Conservation (phyloP, 2,113 vertebrate genomes). For the Colaptes auratus region DNA sequence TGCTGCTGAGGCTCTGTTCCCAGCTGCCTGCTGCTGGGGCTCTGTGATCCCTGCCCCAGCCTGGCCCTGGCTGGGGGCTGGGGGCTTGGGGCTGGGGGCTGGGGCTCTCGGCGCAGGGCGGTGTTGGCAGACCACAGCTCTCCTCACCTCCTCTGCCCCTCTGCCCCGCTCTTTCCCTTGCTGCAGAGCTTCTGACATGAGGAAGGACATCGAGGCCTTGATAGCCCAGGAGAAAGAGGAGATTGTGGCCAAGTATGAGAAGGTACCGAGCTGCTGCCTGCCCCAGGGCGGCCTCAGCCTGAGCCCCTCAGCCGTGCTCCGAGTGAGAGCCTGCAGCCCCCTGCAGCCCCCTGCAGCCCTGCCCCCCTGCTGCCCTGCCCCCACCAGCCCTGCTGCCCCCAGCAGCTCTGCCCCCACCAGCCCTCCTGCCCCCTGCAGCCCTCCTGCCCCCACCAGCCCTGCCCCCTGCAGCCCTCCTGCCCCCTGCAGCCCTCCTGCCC, state of each 20-base stretch:
- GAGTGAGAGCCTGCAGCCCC: too few relatives aligned
- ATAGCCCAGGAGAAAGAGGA: constrained; percentile 90
- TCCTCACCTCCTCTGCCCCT: not conserved
- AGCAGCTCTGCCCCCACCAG: too few relatives aligned
- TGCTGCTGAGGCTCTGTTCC: not conserved
- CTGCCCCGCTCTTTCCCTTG: not conserved
- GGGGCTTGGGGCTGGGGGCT: not conserved
- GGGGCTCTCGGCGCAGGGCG: not conserved
- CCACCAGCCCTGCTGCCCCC: too few relatives aligned
- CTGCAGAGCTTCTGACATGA: constrained; percentile 89
- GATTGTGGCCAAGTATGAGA: constrained; percentile 90
- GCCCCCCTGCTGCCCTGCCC: too few relatives aligned
- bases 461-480: too few relatives aligned
- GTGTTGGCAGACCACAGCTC: not conserved
- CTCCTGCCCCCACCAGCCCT: too few relatives aligned
- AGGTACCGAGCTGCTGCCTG: constrained; percentile 76
- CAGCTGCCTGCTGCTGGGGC: too few relatives aligned
- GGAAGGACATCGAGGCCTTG: constrained; percentile 90
- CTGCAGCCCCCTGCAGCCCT: too few relatives aligned
- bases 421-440: too few relatives aligned
- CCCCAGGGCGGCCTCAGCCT: too few relatives aligned
- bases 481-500: too few relatives aligned
- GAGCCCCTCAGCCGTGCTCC: too few relatives aligned
- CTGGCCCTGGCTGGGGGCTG: not conserved
- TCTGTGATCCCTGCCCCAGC: not conserved